phyloP scores from a whole-genome alignment of 2,113 vertebrate genomes.

The Aptenodytes forsteri region DNA sequence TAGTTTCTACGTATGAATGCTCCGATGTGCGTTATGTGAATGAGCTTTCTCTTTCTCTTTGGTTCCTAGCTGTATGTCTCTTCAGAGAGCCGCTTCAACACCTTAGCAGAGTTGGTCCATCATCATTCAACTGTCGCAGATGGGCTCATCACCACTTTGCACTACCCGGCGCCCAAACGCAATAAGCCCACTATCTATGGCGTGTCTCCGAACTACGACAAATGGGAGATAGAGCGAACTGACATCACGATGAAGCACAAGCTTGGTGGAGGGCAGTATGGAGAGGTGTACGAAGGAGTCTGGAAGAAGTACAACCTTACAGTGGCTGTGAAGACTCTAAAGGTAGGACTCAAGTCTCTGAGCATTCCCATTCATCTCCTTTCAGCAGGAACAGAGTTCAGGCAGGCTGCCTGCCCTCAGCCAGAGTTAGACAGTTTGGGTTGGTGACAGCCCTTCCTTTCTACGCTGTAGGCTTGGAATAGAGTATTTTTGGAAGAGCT shows the following conservation, averaged over 20 bases:
- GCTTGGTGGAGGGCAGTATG: constrained; percentile 95
- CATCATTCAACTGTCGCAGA: constrained; percentile 96
- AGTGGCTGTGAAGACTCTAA: constrained; percentile 95
- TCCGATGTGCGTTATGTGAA: fast-evolving
- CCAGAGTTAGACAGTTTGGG: background rate
- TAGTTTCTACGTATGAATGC: fast-evolving
- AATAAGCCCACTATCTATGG: constrained; percentile 98
- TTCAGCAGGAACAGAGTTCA: background rate
- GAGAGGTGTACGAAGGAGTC: constrained; percentile 97
- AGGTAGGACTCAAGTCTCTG: constrained; percentile 70
- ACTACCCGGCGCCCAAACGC: constrained; percentile 96
- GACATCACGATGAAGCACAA: constrained; percentile 99
- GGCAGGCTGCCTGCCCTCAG: background rate
- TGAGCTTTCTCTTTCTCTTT: background rate
- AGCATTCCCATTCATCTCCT: fast-evolving
- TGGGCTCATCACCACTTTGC: constrained; percentile 95
- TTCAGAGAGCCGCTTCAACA: constrained; percentile 97
- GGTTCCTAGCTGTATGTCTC: constrained; percentile 91
- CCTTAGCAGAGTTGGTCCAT: constrained; percentile 94
- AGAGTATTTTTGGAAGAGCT: background rate
- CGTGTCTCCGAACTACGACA: constrained; percentile 97
- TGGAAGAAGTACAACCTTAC: constrained; percentile 99
- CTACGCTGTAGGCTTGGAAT: background rate
- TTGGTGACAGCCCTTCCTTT: background rate
- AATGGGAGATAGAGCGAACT: constrained; percentile 98